phyloP scores from a whole-genome alignment of 2,797 vertebrate species.

The Phylloscopus collybita region DNA sequence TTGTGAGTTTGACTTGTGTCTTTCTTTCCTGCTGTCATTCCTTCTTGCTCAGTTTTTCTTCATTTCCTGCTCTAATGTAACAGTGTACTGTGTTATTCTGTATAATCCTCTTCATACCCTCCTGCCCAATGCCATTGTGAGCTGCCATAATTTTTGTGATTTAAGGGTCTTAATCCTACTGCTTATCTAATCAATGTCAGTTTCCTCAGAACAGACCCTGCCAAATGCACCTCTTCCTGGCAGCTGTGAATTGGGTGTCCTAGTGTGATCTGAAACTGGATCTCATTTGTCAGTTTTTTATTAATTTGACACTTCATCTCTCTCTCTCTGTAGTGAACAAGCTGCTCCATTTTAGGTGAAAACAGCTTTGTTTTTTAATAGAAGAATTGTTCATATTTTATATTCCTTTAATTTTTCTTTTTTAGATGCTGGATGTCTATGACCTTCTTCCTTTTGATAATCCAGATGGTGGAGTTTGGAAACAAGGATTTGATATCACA shows the following conservation, averaged over 20 bases:
- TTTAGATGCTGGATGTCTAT: conserved; percentile 91
- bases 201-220: background rate
- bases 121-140: background rate
- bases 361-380: background rate
- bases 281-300: background rate
- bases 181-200: background rate
- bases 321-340: background rate
- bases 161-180: background rate
- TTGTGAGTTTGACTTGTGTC: background rate
- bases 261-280: background rate
- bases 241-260: background rate
- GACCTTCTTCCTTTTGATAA: conserved; percentile 90
- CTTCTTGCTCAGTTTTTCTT: background rate
- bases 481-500: conserved; percentile 91
- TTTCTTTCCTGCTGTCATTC: background rate
- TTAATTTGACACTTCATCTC: background rate
- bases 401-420: conserved; percentile 18
- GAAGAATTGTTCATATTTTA: background rate
- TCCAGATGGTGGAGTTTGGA: conserved; percentile 91
- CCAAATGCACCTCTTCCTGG: background rate
- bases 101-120: background rate
- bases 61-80: background rate
- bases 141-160: background rate
- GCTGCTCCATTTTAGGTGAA: background rate
- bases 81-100: background rate